A percentile compares a stretch with the other conserved stretches of the same genome.
phyloP scores from a whole-genome alignment of 2,888 invertebrate species.

The Rhamphomyia laevipes region DNA sequence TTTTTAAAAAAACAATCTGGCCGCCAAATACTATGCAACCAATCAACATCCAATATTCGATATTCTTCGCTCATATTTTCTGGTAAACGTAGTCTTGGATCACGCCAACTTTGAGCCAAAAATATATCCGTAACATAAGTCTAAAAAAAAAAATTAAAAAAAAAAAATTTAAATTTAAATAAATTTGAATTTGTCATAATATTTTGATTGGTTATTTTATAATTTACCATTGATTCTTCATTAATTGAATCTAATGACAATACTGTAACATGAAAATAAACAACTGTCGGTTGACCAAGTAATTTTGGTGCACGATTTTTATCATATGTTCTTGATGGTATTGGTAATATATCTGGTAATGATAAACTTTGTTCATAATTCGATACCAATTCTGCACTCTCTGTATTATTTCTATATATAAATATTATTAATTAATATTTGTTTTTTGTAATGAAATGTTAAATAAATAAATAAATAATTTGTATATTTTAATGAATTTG shows the following conservation, averaged over 20 bases:
- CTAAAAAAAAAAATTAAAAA: constrained; percentile 38
- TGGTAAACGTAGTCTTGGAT: constrained; percentile 76
- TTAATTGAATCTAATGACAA: constrained; percentile 88
- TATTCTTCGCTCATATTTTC: constrained; percentile 91
- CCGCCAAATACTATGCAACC: constrained; percentile 83
- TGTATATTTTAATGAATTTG: too few species aligned
- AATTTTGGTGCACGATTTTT: constrained; percentile 82
- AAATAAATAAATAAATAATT: not conserved
- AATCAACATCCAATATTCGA: constrained; percentile 77
- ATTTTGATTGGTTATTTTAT: not conserved
- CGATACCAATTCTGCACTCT: constrained; percentile 35
- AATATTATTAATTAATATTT: not conserved
- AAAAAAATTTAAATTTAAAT: not conserved
- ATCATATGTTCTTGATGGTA: constrained; percentile 75
- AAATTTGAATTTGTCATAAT: not conserved
- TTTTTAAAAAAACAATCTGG: constrained; percentile 92
- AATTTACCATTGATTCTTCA: constrained; percentile 72
- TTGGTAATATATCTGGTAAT: constrained; percentile 71
- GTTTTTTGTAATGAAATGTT: not conserved
- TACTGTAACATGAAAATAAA: constrained; percentile 85
- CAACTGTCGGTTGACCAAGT: constrained; percentile 74
- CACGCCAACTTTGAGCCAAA: constrained; percentile 85
- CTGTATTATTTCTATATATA: constrained; percentile 27
- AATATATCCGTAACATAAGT: constrained; percentile 90
- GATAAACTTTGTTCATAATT: constrained; percentile 55